Evolutionary conservation across 2,113 vertebrate genomes (phyloP).

Genomic region (Raphicerus campestris): DNA sequence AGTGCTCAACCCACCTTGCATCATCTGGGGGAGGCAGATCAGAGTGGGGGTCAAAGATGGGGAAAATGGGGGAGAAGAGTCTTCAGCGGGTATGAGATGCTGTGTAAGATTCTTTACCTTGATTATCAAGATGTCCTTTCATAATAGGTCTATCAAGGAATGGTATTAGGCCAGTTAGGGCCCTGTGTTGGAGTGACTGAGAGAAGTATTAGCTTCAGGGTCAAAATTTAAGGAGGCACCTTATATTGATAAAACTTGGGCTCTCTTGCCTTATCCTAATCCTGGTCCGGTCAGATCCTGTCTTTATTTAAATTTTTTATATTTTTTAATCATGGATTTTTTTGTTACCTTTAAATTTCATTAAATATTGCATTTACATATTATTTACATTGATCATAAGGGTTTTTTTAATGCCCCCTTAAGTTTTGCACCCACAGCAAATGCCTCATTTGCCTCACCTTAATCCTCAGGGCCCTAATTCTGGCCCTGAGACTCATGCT

Average conservation of each 20-base stretch:
- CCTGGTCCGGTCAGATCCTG: not conserved
- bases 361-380: not conserved
- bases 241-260: too few relatives aligned
- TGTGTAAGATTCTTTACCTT: not conserved
- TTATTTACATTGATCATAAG: not conserved
- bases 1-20: not conserved
- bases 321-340: not conserved
- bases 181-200: not conserved
- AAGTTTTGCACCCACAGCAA: not conserved
- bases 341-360: not conserved
- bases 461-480: not conserved
- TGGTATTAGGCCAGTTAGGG: not conserved
- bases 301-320: not conserved
- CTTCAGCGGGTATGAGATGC: not conserved
- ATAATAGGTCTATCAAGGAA: not conserved
- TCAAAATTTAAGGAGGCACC: not conserved
- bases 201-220: not conserved
- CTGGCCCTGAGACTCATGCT: not conserved
- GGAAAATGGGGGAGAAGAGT: not conserved
- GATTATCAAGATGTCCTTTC: not conserved
- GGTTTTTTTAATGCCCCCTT: not conserved
- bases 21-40: not conserved
- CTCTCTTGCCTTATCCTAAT: not conserved
- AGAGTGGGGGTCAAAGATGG: not conserved
- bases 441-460: not conserved